phyloP scores from a whole-genome alignment of 1,140 invertebrate species.

The Pseudomyrmex gracilis region DNA sequence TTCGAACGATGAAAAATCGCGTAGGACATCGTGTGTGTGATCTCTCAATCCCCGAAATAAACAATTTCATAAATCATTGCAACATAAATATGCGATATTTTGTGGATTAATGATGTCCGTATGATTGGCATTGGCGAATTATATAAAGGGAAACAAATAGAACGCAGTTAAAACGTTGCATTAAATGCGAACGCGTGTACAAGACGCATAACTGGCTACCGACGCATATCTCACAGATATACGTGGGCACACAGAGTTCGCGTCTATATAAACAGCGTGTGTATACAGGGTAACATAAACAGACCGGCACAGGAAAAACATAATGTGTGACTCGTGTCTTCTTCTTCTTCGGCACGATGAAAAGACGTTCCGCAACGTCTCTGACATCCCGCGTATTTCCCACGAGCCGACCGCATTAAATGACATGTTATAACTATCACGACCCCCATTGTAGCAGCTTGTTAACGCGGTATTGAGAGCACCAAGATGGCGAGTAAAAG shows the following conservation, averaged over 20 bases:
- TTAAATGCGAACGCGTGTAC: not conserved
- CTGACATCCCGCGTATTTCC: constrained; percentile 30
- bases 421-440: constrained; percentile 9
- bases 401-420: constrained; percentile 25
- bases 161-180: not conserved
- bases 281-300: constrained; percentile 55
- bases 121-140: not conserved
- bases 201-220: constrained; percentile 30
- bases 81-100: not conserved
- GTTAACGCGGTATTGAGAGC: constrained; percentile 14
- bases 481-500: constrained; percentile 8
- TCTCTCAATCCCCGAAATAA: not conserved
- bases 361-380: constrained; percentile 42
- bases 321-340: constrained; percentile 53
- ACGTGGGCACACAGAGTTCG: not conserved
- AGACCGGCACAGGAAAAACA: constrained; percentile 68
- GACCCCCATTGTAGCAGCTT: not conserved
- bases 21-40: not conserved
- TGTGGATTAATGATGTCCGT: not conserved
- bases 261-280: constrained; percentile 23
- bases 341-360: constrained; percentile 32
- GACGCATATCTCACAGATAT: constrained; percentile 1
- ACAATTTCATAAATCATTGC: not conserved
- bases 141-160: not conserved
- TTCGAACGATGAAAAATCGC: not conserved